phyloP scores from a whole-genome alignment of 1,140 invertebrate genomes.

The Pteromalus puparum region DNA sequence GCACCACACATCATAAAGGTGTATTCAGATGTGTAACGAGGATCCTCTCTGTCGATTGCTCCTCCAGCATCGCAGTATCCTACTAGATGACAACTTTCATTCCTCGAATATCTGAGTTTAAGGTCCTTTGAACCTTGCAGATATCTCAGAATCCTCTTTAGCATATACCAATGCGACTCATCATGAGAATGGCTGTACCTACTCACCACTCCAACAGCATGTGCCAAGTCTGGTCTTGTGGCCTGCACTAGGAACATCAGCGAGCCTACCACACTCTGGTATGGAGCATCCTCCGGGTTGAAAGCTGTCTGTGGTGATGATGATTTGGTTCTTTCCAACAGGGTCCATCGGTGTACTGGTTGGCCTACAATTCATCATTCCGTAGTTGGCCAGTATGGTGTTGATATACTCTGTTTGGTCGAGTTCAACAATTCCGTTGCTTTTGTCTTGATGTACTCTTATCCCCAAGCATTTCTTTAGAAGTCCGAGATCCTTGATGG shows the following conservation, averaged over 20 bases:
- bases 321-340: not conserved
- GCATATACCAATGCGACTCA: constrained; percentile 57
- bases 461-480: not conserved
- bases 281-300: constrained; percentile 43
- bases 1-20: not conserved
- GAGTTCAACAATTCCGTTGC: not conserved
- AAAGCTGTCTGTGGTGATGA: not conserved
- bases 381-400: not conserved
- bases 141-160: constrained; percentile 62
- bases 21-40: not conserved
- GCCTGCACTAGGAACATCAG: constrained; percentile 62
- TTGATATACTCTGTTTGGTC: not conserved
- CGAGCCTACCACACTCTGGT: constrained; percentile 61
- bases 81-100: not conserved
- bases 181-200: constrained; percentile 55
- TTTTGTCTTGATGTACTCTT: not conserved
- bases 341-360: not conserved
- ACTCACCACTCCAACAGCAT: constrained; percentile 58
- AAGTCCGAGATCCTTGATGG: not conserved
- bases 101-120: constrained; percentile 43
- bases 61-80: constrained; percentile 30
- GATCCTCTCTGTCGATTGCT: not conserved
- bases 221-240: constrained; percentile 68
- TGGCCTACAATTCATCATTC: not conserved
- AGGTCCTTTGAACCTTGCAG: constrained; percentile 55